Percentiles rank a stretch among this genome's conserved stretches.
phyloP scores from a whole-genome alignment of 2,113 vertebrate genomes.

The Herpailurus yagouaroundi region DNA sequence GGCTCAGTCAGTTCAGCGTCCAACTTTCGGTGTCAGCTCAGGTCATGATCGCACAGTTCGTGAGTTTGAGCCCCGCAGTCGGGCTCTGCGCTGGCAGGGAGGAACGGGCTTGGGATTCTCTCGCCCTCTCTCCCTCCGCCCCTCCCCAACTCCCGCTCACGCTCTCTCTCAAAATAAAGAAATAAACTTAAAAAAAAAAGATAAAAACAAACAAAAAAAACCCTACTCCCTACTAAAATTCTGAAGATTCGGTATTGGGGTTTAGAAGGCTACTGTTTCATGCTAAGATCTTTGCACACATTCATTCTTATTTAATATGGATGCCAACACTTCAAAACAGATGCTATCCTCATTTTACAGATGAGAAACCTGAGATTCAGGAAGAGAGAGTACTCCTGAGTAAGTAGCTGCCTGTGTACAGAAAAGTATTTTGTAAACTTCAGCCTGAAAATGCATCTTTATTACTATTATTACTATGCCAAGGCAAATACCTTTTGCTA shows the following conservation, averaged over 20 bases:
- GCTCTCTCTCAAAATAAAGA: too few species aligned
- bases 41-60: too few species aligned
- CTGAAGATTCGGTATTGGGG: neutral
- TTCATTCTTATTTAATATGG: neutral
- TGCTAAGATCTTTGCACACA: neutral
- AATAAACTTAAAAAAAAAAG: too few species aligned
- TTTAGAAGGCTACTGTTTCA: neutral
- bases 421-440: constrained; percentile 4
- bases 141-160: too few species aligned
- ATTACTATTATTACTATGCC: neutral
- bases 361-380: neutral
- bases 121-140: too few species aligned
- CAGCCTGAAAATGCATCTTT: neutral
- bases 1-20: too few species aligned
- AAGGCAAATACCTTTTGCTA: constrained; percentile 42
- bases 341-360: constrained; percentile 23
- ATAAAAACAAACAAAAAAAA: neutral
- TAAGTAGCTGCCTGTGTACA: neutral
- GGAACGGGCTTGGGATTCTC: too few species aligned
- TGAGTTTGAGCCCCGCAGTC: too few species aligned
- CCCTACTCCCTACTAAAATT: neutral
- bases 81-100: too few species aligned
- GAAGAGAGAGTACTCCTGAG: neutral
- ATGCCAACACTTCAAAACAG: neutral
- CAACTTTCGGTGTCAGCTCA: too few species aligned